These are phyloP conservation scores for Agonopterix arenella DNA, from an alignment of 2,888 invertebrate species.

Conservation along the genomic window DNA sequence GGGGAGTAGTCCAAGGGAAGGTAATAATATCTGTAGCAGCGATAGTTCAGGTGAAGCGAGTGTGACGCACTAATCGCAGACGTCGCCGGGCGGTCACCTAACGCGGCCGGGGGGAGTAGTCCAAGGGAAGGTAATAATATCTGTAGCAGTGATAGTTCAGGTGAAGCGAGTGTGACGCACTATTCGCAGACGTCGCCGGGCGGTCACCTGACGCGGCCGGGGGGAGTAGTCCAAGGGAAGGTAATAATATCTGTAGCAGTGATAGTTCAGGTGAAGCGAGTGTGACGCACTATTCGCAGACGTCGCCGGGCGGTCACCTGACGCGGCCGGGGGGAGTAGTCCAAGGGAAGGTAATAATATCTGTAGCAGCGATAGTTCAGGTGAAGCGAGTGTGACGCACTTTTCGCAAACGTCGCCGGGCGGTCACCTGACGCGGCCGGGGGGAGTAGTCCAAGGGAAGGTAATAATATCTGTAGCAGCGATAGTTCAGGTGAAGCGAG, in stretches of 20 bases:
- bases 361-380: not conserved
- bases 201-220: slow-evolving; percentile 95
- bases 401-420: not conserved
- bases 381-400: not conserved
- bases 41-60: not conserved
- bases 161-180: not conserved
- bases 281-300: not conserved
- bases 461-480: not conserved
- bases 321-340: not conserved
- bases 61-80: not conserved
- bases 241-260: not conserved
- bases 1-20: not conserved
- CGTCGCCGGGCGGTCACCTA: not conserved
- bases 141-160: not conserved
- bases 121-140: not conserved
- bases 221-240: slow-evolving; percentile 75
- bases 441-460: not conserved
- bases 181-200: slow-evolving; percentile 13
- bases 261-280: not conserved
- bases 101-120: not conserved
- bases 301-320: not conserved
- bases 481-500: not conserved
- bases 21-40: not conserved
- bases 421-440: not conserved
- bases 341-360: not conserved